These are phyloP conservation scores for Entomyzon cyanotis DNA, from an alignment of 2,113 vertebrate species.

Conservation along the genomic window DNA sequence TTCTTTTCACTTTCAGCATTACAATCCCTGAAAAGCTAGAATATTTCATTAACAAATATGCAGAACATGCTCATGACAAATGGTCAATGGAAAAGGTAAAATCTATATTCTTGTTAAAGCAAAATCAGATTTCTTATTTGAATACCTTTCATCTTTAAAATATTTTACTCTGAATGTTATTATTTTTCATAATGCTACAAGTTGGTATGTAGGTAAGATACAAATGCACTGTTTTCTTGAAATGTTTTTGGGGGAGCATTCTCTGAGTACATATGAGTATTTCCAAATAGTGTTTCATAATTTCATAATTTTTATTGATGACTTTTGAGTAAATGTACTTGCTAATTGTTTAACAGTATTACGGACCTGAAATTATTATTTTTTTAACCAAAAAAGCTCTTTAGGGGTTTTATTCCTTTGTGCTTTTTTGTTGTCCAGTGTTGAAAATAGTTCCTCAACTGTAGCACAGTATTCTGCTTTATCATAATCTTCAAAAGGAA, in stretches of 20 bases:
- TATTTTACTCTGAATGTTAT: not conserved
- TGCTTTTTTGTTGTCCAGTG: not conserved
- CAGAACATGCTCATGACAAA: conserved; percentile 93
- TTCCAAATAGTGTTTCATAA: not conserved
- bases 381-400: not conserved
- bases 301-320: not conserved
- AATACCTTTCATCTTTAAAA: not conserved
- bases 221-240: not conserved
- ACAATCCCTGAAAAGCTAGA: conserved; percentile 93
- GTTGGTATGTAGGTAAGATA: not conserved
- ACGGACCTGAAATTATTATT: not conserved
- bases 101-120: not conserved
- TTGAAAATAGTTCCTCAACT: not conserved
- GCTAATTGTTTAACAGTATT: not conserved
- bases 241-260: not conserved
- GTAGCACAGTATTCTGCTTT: not conserved
- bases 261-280: not conserved
- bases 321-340: not conserved
- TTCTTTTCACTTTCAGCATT: conserved; percentile 74
- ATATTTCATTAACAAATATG: conserved; percentile 93
- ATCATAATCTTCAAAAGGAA: not conserved
- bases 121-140: not conserved
- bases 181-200: not conserved
- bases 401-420: not conserved
- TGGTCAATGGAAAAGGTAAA: conserved; percentile 97